Evolutionary conservation across 2,888 invertebrate species (phyloP).

Genomic region (Teleiodes luculella): DNA sequence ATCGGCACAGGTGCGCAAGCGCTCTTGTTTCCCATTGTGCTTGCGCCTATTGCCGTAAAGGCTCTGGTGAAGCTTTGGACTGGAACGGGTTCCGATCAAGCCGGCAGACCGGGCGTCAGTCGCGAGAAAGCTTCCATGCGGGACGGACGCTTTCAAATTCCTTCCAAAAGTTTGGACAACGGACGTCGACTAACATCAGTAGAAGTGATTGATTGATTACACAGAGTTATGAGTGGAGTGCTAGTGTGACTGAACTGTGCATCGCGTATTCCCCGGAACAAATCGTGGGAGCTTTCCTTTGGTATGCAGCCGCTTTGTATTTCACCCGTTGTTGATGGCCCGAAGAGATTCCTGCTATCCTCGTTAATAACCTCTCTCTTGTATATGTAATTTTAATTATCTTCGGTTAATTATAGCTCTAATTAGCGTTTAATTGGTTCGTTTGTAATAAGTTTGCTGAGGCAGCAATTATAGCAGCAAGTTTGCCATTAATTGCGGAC

Average conservation of each 20-base stretch:
- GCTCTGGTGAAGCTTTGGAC: conserved; percentile 33
- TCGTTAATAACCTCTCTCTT: conserved; percentile 5
- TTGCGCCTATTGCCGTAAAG: conserved; percentile 44
- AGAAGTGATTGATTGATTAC: conserved; percentile 44
- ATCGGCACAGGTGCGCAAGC: conserved; percentile 67
- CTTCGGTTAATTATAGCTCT: neutral
- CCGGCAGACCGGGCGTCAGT: conserved; percentile 35
- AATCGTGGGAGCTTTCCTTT: conserved; percentile 54
- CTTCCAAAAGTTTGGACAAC: conserved; percentile 27
- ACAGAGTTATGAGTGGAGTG: conserved; percentile 17
- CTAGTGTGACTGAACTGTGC: conserved; percentile 12
- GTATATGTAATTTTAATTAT: conserved; percentile 7
- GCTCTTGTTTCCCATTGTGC: conserved; percentile 63
- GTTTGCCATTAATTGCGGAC: conserved; percentile 8
- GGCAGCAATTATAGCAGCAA: conserved; percentile 5
- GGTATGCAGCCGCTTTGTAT: conserved; percentile 51
- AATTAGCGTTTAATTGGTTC: conserved; percentile 10
- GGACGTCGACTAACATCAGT: conserved; percentile 32
- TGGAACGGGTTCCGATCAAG: conserved; percentile 42
- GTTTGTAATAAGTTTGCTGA: neutral
- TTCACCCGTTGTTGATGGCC: conserved; percentile 30
- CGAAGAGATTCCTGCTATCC: conserved; percentile 38
- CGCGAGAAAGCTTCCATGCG: conserved; percentile 36
- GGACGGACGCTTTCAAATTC: conserved; percentile 26
- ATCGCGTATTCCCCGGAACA: conserved; percentile 24